Evolutionary conservation across 1,140 invertebrate genomes (phyloP), one percentile per base, ranked within the genome.

Genomic region (Acromyrmex echinatior): DNA sequence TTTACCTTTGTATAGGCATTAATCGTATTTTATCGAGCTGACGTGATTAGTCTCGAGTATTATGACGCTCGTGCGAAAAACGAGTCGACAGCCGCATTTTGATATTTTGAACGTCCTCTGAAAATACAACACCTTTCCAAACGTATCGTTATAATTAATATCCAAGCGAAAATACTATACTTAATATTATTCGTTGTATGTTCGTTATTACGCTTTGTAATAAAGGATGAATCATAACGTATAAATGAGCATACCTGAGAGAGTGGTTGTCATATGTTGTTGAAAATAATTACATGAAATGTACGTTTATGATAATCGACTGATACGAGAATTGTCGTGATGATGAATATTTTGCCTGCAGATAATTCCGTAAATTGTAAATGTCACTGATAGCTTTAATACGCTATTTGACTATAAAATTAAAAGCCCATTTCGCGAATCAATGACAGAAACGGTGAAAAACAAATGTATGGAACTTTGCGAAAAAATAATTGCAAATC

Each of bases 11-110:
- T n/a, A 31, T 21, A n/a, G 21, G 39, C n/a, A 35, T 84, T 60
- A 74, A 74, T 74, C 56, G 68, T 31, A 31, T 74, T 82, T 84
- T 62, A 62, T 74, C 56, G 56, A 28, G 25, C 28, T 51, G 56
- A 84, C n/a, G 70, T 56, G 56, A 84, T 84, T 84, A 84, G 18
- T 74, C 25, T 81, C n/a, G 70, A 16, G 35, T 58, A 39, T 16
- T n/a, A 9, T 21, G 80, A 39, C 18, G 16, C 18, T 16, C 18
- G 6, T 62, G 21, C 51, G 39, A 70, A 58, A 71, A 14, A 21
- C 63, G 28, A 16, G 31, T 53, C 65, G 66, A 39, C 31, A 25
- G 14, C 1, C n/a, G 7, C 49, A 58, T 82, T 82, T 74, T n/a
- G 39, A 73, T 58, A 51, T 21, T 25, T 7, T 21, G 12, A 49